A percentile compares a stretch with the other conserved stretches of the same genome.
These are phyloP conservation scores for Malachius bipustulatus DNA, from an alignment of 2,888 invertebrate species.

Conservation along the genomic window DNA sequence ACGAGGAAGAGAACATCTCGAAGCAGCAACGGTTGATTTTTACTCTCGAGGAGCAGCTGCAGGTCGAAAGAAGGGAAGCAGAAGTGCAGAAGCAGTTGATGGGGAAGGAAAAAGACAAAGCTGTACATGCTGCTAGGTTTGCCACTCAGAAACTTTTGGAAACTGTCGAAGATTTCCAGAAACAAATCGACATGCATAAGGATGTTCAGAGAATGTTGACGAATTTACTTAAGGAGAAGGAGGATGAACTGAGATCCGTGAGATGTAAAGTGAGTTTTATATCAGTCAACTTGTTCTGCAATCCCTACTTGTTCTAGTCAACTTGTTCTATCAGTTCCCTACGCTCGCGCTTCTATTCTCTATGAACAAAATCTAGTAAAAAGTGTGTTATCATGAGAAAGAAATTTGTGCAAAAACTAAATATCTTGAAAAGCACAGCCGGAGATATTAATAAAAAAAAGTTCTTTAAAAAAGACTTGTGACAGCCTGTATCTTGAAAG, in stretches of 20 bases:
- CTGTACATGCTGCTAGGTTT: conserved; percentile 29
- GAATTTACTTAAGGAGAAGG: conserved; percentile 28
- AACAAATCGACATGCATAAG: conserved; percentile 28
- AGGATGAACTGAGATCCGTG: conserved; percentile 22
- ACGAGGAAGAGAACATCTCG: background rate
- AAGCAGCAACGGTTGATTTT: background rate
- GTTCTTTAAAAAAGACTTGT: too few relatives aligned
- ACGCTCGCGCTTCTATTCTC: too few relatives aligned
- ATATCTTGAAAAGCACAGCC: too few relatives aligned
- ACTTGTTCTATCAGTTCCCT: too few relatives aligned
- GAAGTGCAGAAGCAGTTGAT: conserved; percentile 20
- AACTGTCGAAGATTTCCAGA: conserved; percentile 30
- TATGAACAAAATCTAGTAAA: too few relatives aligned
- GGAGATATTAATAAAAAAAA: too few relatives aligned
- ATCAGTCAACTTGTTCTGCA: background rate
- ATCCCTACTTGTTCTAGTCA: too few relatives aligned
- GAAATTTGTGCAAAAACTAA: too few relatives aligned
- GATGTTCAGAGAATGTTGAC: conserved; percentile 27
- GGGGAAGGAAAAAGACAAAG: conserved; percentile 28
- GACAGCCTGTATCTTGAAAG: too few relatives aligned
- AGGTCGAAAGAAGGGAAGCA: conserved; percentile 20
- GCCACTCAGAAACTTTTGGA: conserved; percentile 30
- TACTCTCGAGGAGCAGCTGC: conserved; percentile 19
- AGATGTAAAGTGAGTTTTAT: conserved; percentile 19
- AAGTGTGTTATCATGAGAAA: too few relatives aligned